These are phyloP conservation scores for Alcedo quadribrachys DNA, from an alignment of 2,797 vertebrate genomes.

Conservation along the genomic window DNA sequence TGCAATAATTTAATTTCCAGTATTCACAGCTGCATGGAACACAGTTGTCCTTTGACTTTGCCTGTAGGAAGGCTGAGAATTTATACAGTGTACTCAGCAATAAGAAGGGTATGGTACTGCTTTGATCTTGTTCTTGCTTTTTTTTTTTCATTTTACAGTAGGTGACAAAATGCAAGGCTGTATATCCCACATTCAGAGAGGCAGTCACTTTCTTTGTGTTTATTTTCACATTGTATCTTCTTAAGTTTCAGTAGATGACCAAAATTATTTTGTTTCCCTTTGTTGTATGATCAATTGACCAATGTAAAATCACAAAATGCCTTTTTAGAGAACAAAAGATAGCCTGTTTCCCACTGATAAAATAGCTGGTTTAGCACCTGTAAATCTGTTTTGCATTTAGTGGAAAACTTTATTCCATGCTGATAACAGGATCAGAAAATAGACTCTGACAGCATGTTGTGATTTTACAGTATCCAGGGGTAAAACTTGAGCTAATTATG, in stretches of 20 bases:
- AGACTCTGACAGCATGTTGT: constrained; percentile 72
- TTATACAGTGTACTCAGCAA: background rate
- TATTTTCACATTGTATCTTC: constrained; percentile 13
- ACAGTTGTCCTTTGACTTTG: background rate
- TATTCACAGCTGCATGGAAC: background rate
- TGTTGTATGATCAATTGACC: background rate
- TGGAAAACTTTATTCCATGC: constrained; percentile 62
- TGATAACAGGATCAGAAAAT: constrained; percentile 79
- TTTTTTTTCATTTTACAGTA: background rate
- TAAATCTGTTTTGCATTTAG: constrained; percentile 73
- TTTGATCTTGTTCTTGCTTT: background rate
- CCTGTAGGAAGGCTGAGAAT: background rate
- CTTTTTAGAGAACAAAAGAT: constrained; percentile 66
- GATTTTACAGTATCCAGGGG: constrained; percentile 78
- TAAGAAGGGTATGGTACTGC: background rate
- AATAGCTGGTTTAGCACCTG: constrained; percentile 73
- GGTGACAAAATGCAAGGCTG: background rate
- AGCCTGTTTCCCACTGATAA: constrained; percentile 62
- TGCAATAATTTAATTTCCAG: background rate
- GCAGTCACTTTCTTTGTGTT: background rate
- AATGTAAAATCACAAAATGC: constrained; percentile 21
- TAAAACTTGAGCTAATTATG: constrained; percentile 77
- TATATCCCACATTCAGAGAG: background rate
- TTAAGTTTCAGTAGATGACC: background rate
- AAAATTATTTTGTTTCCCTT: background rate